These are phyloP conservation scores for Syngnathus typhle DNA, from an alignment of 2,113 vertebrate species.

Conservation along the genomic window DNA sequence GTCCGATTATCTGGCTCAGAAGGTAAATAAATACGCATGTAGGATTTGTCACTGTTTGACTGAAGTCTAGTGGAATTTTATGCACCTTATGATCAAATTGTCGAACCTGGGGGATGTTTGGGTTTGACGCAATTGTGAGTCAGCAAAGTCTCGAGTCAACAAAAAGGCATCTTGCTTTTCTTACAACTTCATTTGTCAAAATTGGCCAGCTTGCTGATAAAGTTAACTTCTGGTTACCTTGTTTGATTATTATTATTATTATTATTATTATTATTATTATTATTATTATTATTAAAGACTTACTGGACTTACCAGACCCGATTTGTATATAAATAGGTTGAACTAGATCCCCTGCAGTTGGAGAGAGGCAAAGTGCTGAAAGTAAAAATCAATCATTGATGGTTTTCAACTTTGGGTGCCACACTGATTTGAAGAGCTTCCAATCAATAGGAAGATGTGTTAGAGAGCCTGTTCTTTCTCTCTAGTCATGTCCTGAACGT, in stretches of 20 bases:
- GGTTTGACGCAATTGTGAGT: not conserved
- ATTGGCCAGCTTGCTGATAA: conserved; percentile 12
- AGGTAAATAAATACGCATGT: no score
- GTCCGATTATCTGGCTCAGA: no score
- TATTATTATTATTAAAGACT: no score
- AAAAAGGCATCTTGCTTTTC: not conserved
- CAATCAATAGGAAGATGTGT: conserved; percentile 41
- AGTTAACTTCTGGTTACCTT: conserved; percentile 37
- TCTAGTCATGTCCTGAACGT: conserved; percentile 17
- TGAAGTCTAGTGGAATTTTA: not conserved
- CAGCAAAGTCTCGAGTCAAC: not conserved
- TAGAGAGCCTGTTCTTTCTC: conserved; percentile 6
- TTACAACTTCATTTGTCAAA: conserved; percentile 6
- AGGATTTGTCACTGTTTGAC: not conserved
- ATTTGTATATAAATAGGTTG: conserved; percentile 25
- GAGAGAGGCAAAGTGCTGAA: not conserved
- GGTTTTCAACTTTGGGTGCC: conserved; percentile 39
- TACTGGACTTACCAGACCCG: conserved; percentile 29
- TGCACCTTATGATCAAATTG: not conserved
- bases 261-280: no score
- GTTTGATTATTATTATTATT: no score
- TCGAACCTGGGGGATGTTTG: not conserved
- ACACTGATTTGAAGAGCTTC: conserved; percentile 38
- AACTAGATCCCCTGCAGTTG: not conserved
- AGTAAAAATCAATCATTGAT: conserved; percentile 52